Conservation (phyloP, 64 coral and sea anemone genomes). For the Catalaphyllia jardinei region DNA sequence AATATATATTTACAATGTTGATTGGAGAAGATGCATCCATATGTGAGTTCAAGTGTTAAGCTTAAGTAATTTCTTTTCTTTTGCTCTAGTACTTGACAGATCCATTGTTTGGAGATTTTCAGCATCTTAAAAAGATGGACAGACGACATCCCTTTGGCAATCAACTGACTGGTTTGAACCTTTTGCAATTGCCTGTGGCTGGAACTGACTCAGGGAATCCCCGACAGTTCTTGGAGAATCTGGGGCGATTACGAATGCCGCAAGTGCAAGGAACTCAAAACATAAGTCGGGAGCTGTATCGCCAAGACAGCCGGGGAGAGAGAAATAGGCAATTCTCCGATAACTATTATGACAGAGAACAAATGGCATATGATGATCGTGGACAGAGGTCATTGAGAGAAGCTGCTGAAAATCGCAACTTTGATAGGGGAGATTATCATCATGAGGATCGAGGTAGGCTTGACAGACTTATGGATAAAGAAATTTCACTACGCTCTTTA, state of each 20-base stretch:
- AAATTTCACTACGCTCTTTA: background rate
- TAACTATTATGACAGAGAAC: background rate
- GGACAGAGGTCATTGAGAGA: background rate
- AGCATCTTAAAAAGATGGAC: background rate
- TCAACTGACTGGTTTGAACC: constrained; percentile 3
- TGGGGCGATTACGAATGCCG: background rate
- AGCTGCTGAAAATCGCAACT: background rate
- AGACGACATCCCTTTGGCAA: background rate
- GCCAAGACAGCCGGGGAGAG: background rate
- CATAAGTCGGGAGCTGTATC: background rate
- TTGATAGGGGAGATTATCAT: background rate
- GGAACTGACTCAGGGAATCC: constrained; percentile 15
- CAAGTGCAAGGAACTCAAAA: background rate
- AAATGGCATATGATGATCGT: background rate
- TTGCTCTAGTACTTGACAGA: too few species aligned
- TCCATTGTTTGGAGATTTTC: background rate
- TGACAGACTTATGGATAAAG: background rate
- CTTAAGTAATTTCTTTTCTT: too few species aligned
- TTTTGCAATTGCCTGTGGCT: background rate
- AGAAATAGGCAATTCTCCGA: background rate
- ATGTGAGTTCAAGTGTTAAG: too few species aligned
- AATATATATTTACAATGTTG: too few species aligned
- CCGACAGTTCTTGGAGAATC: background rate
- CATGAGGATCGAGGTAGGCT: background rate
- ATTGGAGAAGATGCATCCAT: too few species aligned